Conservation (phyloP, 2,888 invertebrate species). For the Crioceris asparagi region DNA sequence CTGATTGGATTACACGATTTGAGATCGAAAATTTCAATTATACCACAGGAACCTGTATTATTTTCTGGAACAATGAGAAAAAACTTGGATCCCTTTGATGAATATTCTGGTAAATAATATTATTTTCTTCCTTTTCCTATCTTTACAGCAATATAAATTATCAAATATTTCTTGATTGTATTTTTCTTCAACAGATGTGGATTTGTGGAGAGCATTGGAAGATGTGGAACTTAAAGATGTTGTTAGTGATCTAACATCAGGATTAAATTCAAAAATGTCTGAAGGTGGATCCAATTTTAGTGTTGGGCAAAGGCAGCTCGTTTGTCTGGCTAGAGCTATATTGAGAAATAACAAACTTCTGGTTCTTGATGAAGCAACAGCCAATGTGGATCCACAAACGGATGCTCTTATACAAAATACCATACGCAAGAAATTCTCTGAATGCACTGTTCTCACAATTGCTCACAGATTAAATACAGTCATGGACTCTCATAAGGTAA, state of each 20-base stretch:
- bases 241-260: slow-evolving; percentile 37
- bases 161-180: neutral
- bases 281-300: slow-evolving; percentile 46
- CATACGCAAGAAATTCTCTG: slow-evolving; percentile 60
- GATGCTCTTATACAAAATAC: slow-evolving; percentile 67
- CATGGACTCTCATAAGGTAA: too few relatives aligned
- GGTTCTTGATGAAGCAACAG: slow-evolving; percentile 60
- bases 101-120: slow-evolving; percentile 45
- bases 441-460: slow-evolving; percentile 72
- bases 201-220: slow-evolving; percentile 70
- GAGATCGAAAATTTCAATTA: slow-evolving; percentile 44
- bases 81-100: slow-evolving; percentile 84
- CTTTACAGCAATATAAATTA: too few relatives aligned
- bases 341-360: slow-evolving; percentile 36
- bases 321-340: slow-evolving; percentile 58
- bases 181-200: slow-evolving; percentile 42
- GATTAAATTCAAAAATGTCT: slow-evolving; percentile 40
- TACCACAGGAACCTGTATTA: slow-evolving; percentile 53
- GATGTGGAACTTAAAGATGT: slow-evolving; percentile 67
- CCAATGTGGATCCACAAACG: slow-evolving; percentile 70
- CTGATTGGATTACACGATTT: slow-evolving; percentile 42
- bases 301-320: slow-evolving; percentile 52
- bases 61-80: slow-evolving; percentile 77
- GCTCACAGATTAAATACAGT: too few relatives aligned
- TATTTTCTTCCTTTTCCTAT: too few relatives aligned